Base-by-base conservation (phyloP, 2,888 invertebrate genomes). In the Tetropium fuscum region DNA sequence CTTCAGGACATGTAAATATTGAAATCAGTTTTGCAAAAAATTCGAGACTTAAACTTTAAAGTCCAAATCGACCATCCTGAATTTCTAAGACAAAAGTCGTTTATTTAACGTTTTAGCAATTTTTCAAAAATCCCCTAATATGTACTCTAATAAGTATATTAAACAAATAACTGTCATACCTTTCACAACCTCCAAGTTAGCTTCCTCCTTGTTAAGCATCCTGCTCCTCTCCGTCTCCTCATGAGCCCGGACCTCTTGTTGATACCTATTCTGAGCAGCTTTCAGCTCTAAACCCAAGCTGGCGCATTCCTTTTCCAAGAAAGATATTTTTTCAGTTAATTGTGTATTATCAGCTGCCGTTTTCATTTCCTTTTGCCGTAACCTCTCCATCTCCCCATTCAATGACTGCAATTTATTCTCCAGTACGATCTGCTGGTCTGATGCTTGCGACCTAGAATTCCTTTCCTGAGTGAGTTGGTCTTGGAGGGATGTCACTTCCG, bases 121-220 rank as follows among this genome's bases (percentile, higher is more conserved):
- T 11, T 11, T 30, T 11, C 11, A 10, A 30, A 11, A 11, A 11
- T 10, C 10, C 11, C 3, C 11, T 30, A 30, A 11, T 30, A 45
- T n/a, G 2, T 11, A 19, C 30, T 30, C 30, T 22, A 43, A 25
- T 22, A 43, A 43, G 5, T 19, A 73, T 40, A 32, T 30, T 18
- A 44, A 41, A 40, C 18, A 20, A 16, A 43, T 18, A 44, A 20
- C 1, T 22, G n/a, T 36, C 69, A 73, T 80, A 94, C 94, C 92
- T 88, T 95, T 95, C 61, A 94, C 94, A 74, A 93, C 92, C 83
- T 96, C 95, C 78, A 94, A 84, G 82, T 95, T 96, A 47, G 95
- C 95, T 82, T 97, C 96, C 80, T 97, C 95, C 79, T 94, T 92
- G 74, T 90, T 94, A 74, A 90, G 87, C 79, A 93, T 86, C 63